Base-by-base conservation (phyloP, 2,113 vertebrate genomes). In the Ursus arctos region DNA sequence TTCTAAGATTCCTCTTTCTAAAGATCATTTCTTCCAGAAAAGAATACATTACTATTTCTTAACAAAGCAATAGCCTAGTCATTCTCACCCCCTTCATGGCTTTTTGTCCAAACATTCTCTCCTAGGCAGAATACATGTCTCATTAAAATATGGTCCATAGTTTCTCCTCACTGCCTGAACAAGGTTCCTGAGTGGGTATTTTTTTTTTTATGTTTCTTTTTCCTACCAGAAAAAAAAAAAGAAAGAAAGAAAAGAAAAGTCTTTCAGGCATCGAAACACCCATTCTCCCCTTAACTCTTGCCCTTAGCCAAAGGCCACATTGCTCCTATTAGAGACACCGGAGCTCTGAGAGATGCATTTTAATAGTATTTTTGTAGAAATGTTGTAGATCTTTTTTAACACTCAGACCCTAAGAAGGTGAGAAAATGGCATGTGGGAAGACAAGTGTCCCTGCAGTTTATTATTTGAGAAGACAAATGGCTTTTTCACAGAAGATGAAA, bases 391-490 rank as follows among this genome's bases (percentile, higher is more conserved):
- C 12, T 97, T 83, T 96, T 96, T 49, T 26, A 90, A 91, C 63
- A 92, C 16, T 71, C 28, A 83, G 79, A 80, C 55, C 61, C 57
- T 94, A 80, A 88, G 61, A 84, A 88, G 77, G 49, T 95, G 83
- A 97, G n/a, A 85, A 96, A 93, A 94, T 80, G 61, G 47, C 63
- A 83, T n/a, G 53, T 92, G 24, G 86, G 59, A 92, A 43, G 47
- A 76, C n/a, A 40, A 86, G 24, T 83, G 4, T 53, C 43, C 43
- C 61, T 94, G 33, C 7, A 63, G 79, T 89, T 96, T 96, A 92
- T 95, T 89, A 90, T 96, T 90, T 89, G 80, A 94, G 79, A 94
- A 88, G 92, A 95, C 26, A 98, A 94, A 95, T 49, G 84, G 28
- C 67, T 84, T 97, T 95, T 96, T 65, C 69, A 96, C 11, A 90